phyloP scores from a whole-genome alignment of 1,140 invertebrate genomes.

The Reticulitermes speratus region DNA sequence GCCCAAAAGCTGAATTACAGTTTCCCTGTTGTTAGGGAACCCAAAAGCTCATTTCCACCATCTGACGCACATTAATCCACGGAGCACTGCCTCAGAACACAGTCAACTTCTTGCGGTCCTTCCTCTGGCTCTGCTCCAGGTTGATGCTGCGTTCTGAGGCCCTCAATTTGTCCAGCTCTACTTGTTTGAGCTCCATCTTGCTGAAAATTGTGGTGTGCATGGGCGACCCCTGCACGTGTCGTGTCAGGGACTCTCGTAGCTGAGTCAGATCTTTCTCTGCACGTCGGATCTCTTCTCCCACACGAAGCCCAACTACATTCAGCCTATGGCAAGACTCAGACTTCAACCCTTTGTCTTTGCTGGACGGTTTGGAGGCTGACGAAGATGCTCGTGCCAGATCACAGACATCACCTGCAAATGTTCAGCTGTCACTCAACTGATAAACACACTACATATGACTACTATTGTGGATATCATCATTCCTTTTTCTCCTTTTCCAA shows the following conservation, averaged over 20 bases:
- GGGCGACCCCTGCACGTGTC: slow-evolving; percentile 23
- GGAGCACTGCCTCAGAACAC: slow-evolving; percentile 1
- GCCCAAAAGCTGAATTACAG: too few species aligned
- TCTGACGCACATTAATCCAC: too few species aligned
- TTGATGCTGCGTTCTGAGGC: slow-evolving; percentile 23
- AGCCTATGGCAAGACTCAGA: slow-evolving; percentile 13
- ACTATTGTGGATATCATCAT: background rate
- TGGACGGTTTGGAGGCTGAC: background rate
- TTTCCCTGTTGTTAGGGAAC: too few species aligned
- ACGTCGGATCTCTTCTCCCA: slow-evolving; percentile 22
- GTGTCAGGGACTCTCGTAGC: slow-evolving; percentile 26
- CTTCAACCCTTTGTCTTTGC: background rate
- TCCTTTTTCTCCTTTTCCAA: too few species aligned
- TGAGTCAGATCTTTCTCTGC: slow-evolving; percentile 6
- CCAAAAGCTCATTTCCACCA: too few species aligned
- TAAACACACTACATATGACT: background rate
- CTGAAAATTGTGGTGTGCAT: slow-evolving; percentile 3
- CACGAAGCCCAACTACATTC: slow-evolving; percentile 22
- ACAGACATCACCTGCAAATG: background rate
- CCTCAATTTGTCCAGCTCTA: slow-evolving; percentile 15
- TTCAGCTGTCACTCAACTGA: background rate
- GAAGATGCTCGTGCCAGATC: background rate
- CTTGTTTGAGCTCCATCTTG: slow-evolving; percentile 18
- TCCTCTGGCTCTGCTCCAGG: slow-evolving; percentile 25
- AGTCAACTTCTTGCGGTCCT: slow-evolving; percentile 27